Evolutionary conservation across 2,113 vertebrate species (phyloP).

Genomic region (Regulus satrapa): DNA sequence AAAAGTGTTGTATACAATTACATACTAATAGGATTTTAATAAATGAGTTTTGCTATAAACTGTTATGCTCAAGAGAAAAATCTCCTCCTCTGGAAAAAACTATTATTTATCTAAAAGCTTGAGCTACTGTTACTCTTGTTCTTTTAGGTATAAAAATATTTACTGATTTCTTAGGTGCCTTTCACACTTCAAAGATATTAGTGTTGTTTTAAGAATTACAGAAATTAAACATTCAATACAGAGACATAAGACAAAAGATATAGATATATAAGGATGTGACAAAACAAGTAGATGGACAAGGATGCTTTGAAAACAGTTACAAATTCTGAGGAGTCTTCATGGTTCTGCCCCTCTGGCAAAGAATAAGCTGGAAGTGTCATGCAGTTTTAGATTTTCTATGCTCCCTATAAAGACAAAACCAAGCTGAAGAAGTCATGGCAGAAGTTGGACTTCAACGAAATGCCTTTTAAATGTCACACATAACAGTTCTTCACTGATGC

Average conservation of each 20-base stretch:
- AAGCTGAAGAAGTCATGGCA: background rate
- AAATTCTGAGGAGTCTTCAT: background rate
- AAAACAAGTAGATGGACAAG: background rate
- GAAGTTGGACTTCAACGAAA: background rate
- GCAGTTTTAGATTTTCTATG: background rate
- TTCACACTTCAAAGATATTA: constrained; percentile 74
- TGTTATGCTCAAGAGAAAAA: background rate
- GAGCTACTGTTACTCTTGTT: background rate
- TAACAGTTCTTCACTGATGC: background rate
- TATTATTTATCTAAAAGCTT: constrained; percentile 25
- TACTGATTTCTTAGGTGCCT: constrained; percentile 62
- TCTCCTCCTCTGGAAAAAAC: background rate
- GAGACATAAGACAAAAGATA: background rate
- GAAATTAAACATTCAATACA: background rate
- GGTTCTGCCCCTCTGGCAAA: background rate
- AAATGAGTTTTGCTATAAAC: background rate
- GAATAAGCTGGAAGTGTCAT: background rate
- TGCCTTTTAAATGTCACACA: background rate
- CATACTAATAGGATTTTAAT: background rate
- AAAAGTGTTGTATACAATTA: background rate
- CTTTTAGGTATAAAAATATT: constrained; percentile 18
- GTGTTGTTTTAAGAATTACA: background rate
- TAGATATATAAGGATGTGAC: background rate
- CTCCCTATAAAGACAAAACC: background rate
- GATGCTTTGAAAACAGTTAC: background rate